A percentile compares a stretch with the other conserved stretches of the same genome.
Conservation (phyloP, 2,797 vertebrate genomes). For the Myiotriccus ornatus region DNA sequence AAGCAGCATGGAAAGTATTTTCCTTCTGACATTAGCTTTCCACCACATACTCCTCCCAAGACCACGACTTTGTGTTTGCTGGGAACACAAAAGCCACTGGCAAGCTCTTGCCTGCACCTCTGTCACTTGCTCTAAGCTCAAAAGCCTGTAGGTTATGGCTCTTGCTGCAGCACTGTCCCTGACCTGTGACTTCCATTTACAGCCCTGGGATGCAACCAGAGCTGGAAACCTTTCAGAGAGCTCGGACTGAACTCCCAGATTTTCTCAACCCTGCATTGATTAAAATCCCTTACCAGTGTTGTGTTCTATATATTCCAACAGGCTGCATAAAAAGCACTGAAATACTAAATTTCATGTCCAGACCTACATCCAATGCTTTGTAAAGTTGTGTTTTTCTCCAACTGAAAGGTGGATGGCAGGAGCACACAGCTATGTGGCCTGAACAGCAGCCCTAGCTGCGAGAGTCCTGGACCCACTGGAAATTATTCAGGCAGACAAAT, state of each 20-base stretch:
- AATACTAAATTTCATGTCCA: background rate
- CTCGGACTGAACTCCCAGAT: background rate
- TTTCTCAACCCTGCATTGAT: background rate
- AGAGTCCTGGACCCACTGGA: background rate
- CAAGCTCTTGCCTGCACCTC: background rate
- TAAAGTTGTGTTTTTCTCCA: background rate
- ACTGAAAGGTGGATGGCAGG: background rate
- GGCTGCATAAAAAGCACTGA: background rate
- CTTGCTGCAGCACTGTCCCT: accelerated
- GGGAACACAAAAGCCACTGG: background rate
- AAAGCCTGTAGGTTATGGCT: background rate
- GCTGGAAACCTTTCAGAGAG: background rate
- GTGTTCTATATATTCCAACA: accelerated
- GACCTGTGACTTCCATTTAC: background rate
- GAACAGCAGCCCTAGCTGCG: background rate
- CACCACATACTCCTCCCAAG: too few species aligned
- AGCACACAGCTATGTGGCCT: background rate
- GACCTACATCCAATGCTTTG: background rate
- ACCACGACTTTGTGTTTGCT: background rate
- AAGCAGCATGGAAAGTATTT: background rate
- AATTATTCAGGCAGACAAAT: background rate
- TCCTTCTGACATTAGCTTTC: background rate
- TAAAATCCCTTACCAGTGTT: background rate
- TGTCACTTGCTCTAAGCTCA: background rate
- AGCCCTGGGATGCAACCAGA: background rate